Base-by-base conservation (phyloP, 2,113 vertebrate genomes). In the Condylura cristata region DNA sequence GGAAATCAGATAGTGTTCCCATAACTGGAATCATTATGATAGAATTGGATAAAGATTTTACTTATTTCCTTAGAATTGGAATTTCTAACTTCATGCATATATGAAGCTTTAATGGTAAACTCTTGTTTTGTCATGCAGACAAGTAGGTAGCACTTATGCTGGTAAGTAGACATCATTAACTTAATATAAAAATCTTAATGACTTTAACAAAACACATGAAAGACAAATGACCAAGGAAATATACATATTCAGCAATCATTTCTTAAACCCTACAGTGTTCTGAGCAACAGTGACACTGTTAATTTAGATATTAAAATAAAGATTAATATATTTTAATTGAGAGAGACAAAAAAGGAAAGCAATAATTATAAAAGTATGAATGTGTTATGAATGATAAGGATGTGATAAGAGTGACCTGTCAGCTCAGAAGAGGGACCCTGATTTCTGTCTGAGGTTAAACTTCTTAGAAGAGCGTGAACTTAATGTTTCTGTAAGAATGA, bases 291-390 rank as follows among this genome's bases (percentile, higher is more conserved):
- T 56, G 32, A 75, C 22, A 56, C 11, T 71, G 48, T 16, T n/a
- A 86, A 86, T 53, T 24, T 75, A 79, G 10, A 60, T 90, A 65
- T 30, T 92, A 72, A 89, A 78, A 86, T 14, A 91, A 85, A 94
- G 89, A 68, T 32, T 60, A 24, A 76, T 66, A 58, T 7, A 70
- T 70, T 80, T 90, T 90, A 83, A 87, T n/a, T 51, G 12, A 53
- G 37, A 78, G 18, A 53, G 41, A 91, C n/a, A 88, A 96, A 30
- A 30, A 30, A n/a, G 26, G 3, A 44, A 84, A 70, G 32, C 46
- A 82, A 44, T 61, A 63, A 63, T 90, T 86, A 41, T 12, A 80
- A 63, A 24, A 74, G 28, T 34, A 1, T 41, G 32, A 84, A 8
- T 84, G 41, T 28, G 20, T 61, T 68, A 22, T 58, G 56, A 44